Evolutionary conservation across 1,140 invertebrate species (phyloP), one percentile per base, ranked within the genome.

Genomic region (Myzus persicae): DNA sequence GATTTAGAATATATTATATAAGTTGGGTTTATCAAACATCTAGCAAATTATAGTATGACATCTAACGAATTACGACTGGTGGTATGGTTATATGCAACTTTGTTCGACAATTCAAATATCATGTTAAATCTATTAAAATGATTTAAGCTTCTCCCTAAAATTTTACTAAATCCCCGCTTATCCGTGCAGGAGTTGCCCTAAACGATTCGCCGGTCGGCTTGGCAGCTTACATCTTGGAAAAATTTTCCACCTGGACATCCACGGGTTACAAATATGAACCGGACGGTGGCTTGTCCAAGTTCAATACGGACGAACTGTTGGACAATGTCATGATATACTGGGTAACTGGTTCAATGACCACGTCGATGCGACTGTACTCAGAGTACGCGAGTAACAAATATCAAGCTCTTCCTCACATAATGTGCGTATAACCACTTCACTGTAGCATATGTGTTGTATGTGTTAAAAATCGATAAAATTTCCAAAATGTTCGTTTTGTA

Each of bases 321-420:
- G 98, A 98, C 94, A 98, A 98, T 94, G 94, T 99, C 0, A 99
- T 98, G 97, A 95, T 99, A 48, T 99, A 99, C 95, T 99, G 98
- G 97, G 94, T 97, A 0, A 97, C 97, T 0, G 96, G 96, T 93
- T 96, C 96, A 2, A 97, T 98, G 5, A 97, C 97, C 0, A 97
- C 97, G 1, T 97, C 97, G 1, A 95, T 96, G 94, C 95, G 98
- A 92, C 95, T 98, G 14, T 98, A 98, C 94, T 95, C 97, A 2
- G 98, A 98, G 95, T 95, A 94, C 42, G 48, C 38, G 22, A 54
- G 22, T 40, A 59, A 76, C 9, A 51, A 87, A 42, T 87, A 87
- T 40, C 81, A 24, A 51, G 42, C 91, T 38, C 81, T 93, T 0
- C 91, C 76, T 6, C 67, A 84, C 24, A 11, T 11, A 7, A 51